These are phyloP conservation scores for Pristionchus japonicus DNA, from an alignment of 2,888 invertebrate genomes.

Conservation along the genomic window DNA sequence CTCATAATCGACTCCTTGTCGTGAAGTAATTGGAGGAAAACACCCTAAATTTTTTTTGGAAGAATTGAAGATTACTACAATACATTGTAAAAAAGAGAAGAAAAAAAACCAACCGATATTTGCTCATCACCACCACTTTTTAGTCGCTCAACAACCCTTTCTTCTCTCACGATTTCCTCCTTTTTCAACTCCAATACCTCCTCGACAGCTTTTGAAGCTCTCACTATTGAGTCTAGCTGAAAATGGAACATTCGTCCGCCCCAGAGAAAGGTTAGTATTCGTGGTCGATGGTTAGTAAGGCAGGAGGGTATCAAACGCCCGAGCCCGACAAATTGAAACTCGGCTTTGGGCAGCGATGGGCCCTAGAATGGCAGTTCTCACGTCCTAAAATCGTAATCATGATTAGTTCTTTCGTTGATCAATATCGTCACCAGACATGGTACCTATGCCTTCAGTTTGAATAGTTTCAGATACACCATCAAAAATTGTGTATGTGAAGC, in stretches of 20 bases:
- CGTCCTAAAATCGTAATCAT: background rate
- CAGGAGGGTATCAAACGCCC: background rate
- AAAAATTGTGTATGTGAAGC: background rate
- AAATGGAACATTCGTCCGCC: background rate
- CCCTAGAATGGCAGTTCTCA: background rate
- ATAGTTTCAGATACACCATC: background rate
- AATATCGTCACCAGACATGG: background rate
- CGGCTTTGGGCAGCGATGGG: no score
- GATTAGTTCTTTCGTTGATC: background rate
- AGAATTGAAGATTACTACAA: no score
- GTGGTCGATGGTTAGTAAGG: background rate
- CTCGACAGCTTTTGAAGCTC: background rate
- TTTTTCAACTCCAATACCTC: background rate
- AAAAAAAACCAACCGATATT: background rate
- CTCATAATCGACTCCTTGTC: background rate
- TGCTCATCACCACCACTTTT: background rate
- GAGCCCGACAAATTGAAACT: no score
- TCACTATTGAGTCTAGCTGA: background rate
- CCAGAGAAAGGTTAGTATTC: background rate
- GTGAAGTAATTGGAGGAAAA: background rate
- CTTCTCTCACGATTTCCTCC: background rate
- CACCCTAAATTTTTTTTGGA: background rate
- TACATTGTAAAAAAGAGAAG: background rate
- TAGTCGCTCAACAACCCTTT: background rate
- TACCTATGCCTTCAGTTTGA: background rate